Conservation (phyloP, 2,888 invertebrate species). For the Scaptodrosophila latifasciaeformis region DNA sequence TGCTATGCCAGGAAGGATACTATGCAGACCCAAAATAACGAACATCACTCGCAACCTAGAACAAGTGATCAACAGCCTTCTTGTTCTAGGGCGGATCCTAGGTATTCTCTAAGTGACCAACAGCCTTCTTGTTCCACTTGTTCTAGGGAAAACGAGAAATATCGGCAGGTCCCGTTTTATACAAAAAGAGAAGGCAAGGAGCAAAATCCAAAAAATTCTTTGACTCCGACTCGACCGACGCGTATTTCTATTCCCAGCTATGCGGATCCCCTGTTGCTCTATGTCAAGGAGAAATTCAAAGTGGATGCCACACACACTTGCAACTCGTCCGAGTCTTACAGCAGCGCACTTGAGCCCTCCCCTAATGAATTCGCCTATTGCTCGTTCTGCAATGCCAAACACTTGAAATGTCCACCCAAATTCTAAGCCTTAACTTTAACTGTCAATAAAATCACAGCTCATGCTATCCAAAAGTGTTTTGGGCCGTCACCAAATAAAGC, state of each 20-base stretch:
- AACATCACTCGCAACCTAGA: too few relatives aligned
- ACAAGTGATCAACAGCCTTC: too few relatives aligned
- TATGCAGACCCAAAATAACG: too few relatives aligned
- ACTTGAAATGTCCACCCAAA: slow-evolving; percentile 11
- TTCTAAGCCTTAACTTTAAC: slow-evolving; percentile 3
- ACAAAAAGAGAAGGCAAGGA: neutral
- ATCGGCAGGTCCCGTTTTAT: neutral
- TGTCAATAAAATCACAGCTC: slow-evolving; percentile 16
- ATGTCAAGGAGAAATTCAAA: slow-evolving; percentile 5
- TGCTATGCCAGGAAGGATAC: too few relatives aligned
- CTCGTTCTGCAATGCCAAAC: slow-evolving; percentile 16
- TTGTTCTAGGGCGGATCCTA: too few relatives aligned
- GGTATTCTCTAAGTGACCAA: too few relatives aligned
- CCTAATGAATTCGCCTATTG: slow-evolving; percentile 3
- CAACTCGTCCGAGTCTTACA: neutral
- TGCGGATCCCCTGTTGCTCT: slow-evolving; percentile 6
- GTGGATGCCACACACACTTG: neutral
- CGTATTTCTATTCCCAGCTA: neutral
- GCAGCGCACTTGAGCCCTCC: neutral
- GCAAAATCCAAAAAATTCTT: neutral
- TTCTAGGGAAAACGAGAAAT: too few relatives aligned
- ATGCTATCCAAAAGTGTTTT: neutral
- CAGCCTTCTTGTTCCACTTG: too few relatives aligned
- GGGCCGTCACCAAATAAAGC: neutral
- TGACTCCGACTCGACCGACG: neutral